Conservation (phyloP, 2,113 vertebrate genomes). For the Turnix velox region DNA sequence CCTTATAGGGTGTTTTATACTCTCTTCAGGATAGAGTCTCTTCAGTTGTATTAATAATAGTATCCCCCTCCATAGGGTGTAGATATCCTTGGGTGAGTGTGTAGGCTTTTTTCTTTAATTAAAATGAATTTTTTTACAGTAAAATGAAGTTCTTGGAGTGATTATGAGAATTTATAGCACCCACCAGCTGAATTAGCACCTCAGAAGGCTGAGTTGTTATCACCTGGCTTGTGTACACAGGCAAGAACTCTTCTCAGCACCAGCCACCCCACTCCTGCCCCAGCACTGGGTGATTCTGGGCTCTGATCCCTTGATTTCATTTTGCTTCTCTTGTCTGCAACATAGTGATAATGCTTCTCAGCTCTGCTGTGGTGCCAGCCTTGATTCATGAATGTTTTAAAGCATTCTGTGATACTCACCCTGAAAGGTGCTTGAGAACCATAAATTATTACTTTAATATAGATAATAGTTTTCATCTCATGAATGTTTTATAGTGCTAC, state of each 20-base stretch:
- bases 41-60: not conserved
- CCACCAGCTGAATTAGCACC: not conserved
- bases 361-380: not conserved
- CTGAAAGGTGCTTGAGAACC: constrained; percentile 29
- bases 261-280: not conserved
- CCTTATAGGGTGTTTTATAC: not conserved
- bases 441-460: constrained; percentile 57
- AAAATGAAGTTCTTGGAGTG: not conserved
- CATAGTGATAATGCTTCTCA: not conserved
- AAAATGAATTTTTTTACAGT: not conserved
- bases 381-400: constrained; percentile 44
- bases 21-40: not conserved
- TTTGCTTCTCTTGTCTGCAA: not conserved
- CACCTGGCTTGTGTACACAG: accelerated
- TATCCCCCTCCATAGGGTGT: not conserved
- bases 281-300: not conserved
- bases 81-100: not conserved
- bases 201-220: not conserved
- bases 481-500: constrained; percentile 36
- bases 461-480: constrained; percentile 44
- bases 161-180: not conserved
- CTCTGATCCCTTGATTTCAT: not conserved
- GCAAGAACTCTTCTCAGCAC: accelerated
- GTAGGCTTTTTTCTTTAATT: not conserved
- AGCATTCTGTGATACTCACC: not conserved